Percentiles rank a stretch among this genome's conserved stretches.
Evolutionary conservation across 2,113 vertebrate species (phyloP).

Genomic region (Leptocoma aspasia): DNA sequence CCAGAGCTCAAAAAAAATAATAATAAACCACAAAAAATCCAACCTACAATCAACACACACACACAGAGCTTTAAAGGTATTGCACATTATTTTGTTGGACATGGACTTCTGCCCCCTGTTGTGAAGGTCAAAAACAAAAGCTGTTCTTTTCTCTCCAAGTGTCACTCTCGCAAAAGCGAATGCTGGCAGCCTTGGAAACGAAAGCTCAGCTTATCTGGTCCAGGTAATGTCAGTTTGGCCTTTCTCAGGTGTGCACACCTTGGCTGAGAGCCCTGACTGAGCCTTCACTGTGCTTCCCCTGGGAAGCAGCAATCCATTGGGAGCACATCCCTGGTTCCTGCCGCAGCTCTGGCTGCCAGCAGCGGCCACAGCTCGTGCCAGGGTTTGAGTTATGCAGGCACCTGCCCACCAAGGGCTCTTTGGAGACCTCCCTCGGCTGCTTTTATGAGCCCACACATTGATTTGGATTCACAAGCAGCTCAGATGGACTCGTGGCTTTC

Average conservation of each 20-base stretch:
- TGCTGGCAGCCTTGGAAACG: neutral
- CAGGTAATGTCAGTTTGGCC: neutral
- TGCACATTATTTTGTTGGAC: neutral
- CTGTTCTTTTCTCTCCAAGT: neutral
- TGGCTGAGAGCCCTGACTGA: neutral
- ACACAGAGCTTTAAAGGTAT: neutral
- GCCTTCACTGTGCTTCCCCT: accelerated
- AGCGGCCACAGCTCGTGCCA: accelerated
- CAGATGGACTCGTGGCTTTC: neutral
- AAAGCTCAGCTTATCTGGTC: neutral
- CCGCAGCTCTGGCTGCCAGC: accelerated
- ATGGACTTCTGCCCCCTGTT: neutral
- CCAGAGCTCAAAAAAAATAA: neutral
- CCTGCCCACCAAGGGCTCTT: neutral
- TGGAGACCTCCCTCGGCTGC: neutral
- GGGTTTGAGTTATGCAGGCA: accelerated
- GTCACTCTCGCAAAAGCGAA: neutral
- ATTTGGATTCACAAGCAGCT: neutral
- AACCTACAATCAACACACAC: neutral
- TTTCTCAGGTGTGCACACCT: neutral
- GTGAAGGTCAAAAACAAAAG: neutral
- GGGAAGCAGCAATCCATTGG: accelerated
- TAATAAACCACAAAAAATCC: neutral
- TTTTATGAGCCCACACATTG: accelerated
- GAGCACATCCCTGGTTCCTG: accelerated